Evolutionary conservation across 1,140 invertebrate species (phyloP), one percentile per base, ranked within the genome.

Genomic region (Drosophila subobscura): DNA sequence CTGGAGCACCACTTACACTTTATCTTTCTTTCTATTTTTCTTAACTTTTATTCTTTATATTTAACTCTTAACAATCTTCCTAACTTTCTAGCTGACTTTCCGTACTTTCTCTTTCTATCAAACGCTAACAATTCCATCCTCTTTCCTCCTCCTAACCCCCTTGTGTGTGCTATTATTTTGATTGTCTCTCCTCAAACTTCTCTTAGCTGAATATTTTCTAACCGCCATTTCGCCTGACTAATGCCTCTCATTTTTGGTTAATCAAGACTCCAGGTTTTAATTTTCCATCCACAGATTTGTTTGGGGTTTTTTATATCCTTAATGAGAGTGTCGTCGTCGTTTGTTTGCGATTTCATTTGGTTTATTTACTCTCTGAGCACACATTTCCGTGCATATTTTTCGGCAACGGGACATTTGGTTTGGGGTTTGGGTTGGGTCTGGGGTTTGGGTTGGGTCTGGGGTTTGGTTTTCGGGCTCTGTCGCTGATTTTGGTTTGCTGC

Each of bases 201-300:
- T 10, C 4, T 12, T 12, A 4, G 10, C 3, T 37, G 33, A 10
- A 12, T 8, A 37, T 37, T 37, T 37, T 37, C 33, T 12, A 37
- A 37, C 33, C 33, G 10, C 10, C 10, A 37, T 37, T 37, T 12
- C 33, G 10, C 33, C 3, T 12, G 33, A 8, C 59, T 79, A 84
- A 84, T 79, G 60, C 65, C 65, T 68, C 71, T 79, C 80, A 76
- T 83, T 37, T 83, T 72, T 75, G 79, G 75, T 76, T 84, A 79
- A 83, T 83, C 79, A 83, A 79, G 79, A 72, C 79, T 79, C 22
- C 71, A 72, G 72, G 79, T 83, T 85, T 76, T 50, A 50, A 75
- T 37, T 37, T 10, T 37, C 33, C 12, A 37, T 37, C 33, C 33
- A 12, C 33, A 37, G 33, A 73, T 77, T 84, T 77, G 70, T 3